phyloP scores from a whole-genome alignment of 2,113 vertebrate species.

The Peromyscus maniculatus region DNA sequence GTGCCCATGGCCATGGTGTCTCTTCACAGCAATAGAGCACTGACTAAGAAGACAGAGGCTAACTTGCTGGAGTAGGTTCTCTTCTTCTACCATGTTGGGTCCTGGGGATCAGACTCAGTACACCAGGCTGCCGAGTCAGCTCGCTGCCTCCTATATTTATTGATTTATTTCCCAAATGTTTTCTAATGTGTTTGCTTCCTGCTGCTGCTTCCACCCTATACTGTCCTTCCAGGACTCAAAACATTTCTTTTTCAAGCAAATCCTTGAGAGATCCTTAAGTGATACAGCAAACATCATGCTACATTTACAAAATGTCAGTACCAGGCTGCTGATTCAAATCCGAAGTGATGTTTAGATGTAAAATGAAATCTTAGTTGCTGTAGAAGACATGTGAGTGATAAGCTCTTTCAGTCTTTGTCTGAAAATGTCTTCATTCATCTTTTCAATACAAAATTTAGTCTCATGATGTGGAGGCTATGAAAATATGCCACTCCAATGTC shows the following conservation, averaged over 20 bases:
- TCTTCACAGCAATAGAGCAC: background rate
- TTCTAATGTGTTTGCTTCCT: background rate
- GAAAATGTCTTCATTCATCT: slow-evolving; percentile 64
- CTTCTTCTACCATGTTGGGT: background rate
- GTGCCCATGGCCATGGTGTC: background rate
- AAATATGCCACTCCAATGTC: slow-evolving; percentile 59
- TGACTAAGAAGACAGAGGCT: background rate
- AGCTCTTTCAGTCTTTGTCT: slow-evolving; percentile 61
- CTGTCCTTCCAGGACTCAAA: slow-evolving; percentile 41
- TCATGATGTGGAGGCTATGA: slow-evolving; percentile 25
- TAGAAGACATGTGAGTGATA: slow-evolving; percentile 49
- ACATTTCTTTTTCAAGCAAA: slow-evolving; percentile 54
- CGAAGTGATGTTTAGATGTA: background rate
- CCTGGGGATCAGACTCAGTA: background rate
- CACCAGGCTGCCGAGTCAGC: background rate
- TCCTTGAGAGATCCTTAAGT: slow-evolving; percentile 16
- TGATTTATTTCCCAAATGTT: slow-evolving; percentile 31
- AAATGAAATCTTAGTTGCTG: background rate
- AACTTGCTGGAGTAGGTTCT: background rate
- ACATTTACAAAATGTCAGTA: background rate
- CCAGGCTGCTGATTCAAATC: background rate
- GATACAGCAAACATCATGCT: background rate
- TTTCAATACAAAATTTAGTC: slow-evolving; percentile 66
- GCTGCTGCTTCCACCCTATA: background rate
- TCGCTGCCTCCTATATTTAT: background rate